phyloP scores from a whole-genome alignment of 2,888 invertebrate species.

The Archips xylosteana region DNA sequence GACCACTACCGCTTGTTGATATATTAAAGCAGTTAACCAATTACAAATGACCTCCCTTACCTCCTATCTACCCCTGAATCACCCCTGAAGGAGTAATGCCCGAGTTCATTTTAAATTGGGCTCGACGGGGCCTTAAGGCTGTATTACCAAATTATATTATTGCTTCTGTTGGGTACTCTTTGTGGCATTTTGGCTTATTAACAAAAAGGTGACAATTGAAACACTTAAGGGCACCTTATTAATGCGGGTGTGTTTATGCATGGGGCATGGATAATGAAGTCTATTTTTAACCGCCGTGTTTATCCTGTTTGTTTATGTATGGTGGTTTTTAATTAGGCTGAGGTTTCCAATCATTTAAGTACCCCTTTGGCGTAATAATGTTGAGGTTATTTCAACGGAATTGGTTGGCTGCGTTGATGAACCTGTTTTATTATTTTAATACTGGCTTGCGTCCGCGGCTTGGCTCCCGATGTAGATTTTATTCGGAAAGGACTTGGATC shows the following conservation, averaged over 20 bases:
- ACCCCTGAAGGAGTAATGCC: not conserved
- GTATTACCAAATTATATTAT: constrained; percentile 26
- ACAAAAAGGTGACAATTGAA: constrained; percentile 54
- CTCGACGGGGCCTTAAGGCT: constrained; percentile 8
- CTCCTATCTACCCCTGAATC: constrained; percentile 5
- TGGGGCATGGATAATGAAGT: constrained; percentile 30
- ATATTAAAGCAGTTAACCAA: constrained; percentile 54
- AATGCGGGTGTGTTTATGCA: constrained; percentile 41
- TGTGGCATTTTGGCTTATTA: constrained; percentile 49
- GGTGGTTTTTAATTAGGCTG: constrained; percentile 18
- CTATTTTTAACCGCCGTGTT: constrained; percentile 22
- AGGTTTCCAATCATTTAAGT: constrained; percentile 22
- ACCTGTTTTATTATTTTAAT: too few species aligned
- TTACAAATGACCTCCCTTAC: constrained; percentile 40
- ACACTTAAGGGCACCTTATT: constrained; percentile 42
- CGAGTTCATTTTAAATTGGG: constrained; percentile 20
- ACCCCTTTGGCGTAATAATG: not conserved
- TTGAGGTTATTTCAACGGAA: not conserved
- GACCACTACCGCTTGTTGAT: constrained; percentile 64
- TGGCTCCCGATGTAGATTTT: too few species aligned
- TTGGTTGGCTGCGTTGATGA: not conserved
- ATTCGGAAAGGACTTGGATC: too few species aligned
- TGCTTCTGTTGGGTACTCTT: constrained; percentile 44
- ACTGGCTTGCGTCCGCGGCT: too few species aligned
- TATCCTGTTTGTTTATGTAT: constrained; percentile 22